phyloP scores from a whole-genome alignment of 2,888 invertebrate genomes.

The Merodon equestris region DNA sequence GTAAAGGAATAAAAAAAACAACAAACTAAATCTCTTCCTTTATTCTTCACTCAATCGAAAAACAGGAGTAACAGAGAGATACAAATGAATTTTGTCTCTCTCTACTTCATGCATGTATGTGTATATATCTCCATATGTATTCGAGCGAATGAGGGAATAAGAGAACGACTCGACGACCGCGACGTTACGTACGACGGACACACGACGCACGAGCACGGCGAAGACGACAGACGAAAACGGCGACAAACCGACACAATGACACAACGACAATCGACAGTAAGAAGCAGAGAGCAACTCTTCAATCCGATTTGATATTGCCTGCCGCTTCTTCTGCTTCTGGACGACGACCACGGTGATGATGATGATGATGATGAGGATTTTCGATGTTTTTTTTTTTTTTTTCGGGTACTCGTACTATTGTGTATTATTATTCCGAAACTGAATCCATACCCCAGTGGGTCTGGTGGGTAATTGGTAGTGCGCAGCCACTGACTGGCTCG shows the following conservation, averaged over 20 bases:
- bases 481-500: slow-evolving; percentile 65
- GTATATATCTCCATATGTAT: slow-evolving; percentile 10
- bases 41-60: neutral
- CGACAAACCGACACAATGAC: slow-evolving; percentile 14
- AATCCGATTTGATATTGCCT: slow-evolving; percentile 27
- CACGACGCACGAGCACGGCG: neutral
- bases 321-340: too few species aligned
- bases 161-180: slow-evolving; percentile 37
- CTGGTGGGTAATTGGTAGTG: slow-evolving; percentile 63
- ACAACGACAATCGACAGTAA: slow-evolving; percentile 8
- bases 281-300: slow-evolving; percentile 17
- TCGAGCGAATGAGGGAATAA: slow-evolving; percentile 33
- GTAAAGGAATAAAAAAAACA: too few species aligned
- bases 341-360: slow-evolving; percentile 3
- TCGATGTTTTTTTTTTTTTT: slow-evolving; percentile 62
- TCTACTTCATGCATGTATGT: slow-evolving; percentile 2
- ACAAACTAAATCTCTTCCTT: slow-evolving; percentile 18
- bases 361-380: slow-evolving; percentile 60
- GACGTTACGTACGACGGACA: neutral
- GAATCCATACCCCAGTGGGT: slow-evolving; percentile 62
- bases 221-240: slow-evolving; percentile 19
- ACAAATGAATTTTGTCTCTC: slow-evolving; percentile 20
- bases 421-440: slow-evolving; percentile 65
- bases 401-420: slow-evolving; percentile 22
- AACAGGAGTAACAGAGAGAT: neutral